Conservation (phyloP, 2,888 invertebrate genomes). For the Hydrotaea diabolus region DNA sequence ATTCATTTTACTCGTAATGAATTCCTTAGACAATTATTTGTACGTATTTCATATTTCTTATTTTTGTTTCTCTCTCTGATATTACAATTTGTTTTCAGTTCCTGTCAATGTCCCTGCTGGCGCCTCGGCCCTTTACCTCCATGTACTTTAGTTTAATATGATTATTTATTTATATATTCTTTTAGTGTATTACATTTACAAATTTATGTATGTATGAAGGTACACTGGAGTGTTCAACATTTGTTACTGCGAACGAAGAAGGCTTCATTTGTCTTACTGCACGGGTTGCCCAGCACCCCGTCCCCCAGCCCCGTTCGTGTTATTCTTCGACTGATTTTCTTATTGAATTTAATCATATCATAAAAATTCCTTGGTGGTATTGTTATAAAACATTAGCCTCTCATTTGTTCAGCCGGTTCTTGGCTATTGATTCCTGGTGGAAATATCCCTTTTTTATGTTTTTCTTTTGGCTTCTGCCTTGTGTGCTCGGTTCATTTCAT, state of each 20-base stretch:
- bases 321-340: not conserved
- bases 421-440: slow-evolving; percentile 40
- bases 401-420: slow-evolving; percentile 4
- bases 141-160: not conserved
- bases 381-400: slow-evolving; percentile 46
- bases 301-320: not conserved
- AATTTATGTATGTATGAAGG: slow-evolving; percentile 16
- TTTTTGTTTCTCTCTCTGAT: too few relatives aligned
- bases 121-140: not conserved
- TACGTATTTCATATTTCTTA: slow-evolving; percentile 21
- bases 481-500: not conserved
- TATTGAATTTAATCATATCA: slow-evolving; percentile 54
- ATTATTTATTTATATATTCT: slow-evolving; percentile 27
- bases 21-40: slow-evolving; percentile 21
- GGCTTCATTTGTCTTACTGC: not conserved
- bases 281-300: too few relatives aligned
- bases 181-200: slow-evolving; percentile 30
- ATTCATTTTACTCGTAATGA: not conserved
- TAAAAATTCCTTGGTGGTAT: slow-evolving; percentile 50
- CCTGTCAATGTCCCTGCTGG: too few relatives aligned
- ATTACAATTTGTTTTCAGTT: not conserved
- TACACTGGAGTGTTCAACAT: slow-evolving; percentile 3
- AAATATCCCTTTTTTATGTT: slow-evolving; percentile 30
- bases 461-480: not conserved
- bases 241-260: not conserved